These are phyloP conservation scores for Venusia cambrica DNA, from an alignment of 2,888 invertebrate species.

Conservation along the genomic window DNA sequence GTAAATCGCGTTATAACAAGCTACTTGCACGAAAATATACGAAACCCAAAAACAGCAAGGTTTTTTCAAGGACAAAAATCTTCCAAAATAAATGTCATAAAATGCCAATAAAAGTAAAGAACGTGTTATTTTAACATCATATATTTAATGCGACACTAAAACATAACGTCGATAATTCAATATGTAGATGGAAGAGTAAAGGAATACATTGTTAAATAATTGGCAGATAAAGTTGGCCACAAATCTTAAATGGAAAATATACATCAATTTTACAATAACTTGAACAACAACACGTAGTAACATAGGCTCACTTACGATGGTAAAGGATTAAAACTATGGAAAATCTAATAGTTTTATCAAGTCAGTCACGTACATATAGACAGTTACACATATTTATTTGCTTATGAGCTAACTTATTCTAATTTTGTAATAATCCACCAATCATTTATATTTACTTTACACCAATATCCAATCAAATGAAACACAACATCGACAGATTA, in stretches of 20 bases:
- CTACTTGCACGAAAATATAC: conserved; percentile 72
- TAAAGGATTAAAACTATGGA: conserved; percentile 1
- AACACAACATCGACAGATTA: too few species aligned
- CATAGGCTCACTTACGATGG: conserved; percentile 1
- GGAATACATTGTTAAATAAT: conserved; percentile 48
- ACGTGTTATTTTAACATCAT: conserved; percentile 58
- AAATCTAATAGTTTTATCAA: conserved; percentile 9
- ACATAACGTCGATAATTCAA: conserved; percentile 59
- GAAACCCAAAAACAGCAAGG: conserved; percentile 34
- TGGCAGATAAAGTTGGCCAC: conserved; percentile 71
- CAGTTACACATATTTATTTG: conserved; percentile 3
- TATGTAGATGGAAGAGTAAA: conserved; percentile 53
- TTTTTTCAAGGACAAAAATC: conserved; percentile 50
- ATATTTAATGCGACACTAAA: conserved; percentile 72
- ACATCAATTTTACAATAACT: conserved; percentile 9
- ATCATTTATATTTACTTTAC: too few species aligned
- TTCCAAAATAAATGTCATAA: conserved; percentile 78
- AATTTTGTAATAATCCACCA: too few species aligned
- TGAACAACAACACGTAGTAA: conserved; percentile 7
- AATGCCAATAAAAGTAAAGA: conserved; percentile 53
- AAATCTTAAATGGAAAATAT: conserved; percentile 39
- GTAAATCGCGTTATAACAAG: conserved; percentile 44
- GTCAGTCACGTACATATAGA: conserved; percentile 5
- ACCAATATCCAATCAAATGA: too few species aligned
- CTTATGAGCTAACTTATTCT: too few species aligned